Evolutionary conservation across 2,113 vertebrate species (phyloP).

Genomic region (Benitochromis conjunctus): DNA sequence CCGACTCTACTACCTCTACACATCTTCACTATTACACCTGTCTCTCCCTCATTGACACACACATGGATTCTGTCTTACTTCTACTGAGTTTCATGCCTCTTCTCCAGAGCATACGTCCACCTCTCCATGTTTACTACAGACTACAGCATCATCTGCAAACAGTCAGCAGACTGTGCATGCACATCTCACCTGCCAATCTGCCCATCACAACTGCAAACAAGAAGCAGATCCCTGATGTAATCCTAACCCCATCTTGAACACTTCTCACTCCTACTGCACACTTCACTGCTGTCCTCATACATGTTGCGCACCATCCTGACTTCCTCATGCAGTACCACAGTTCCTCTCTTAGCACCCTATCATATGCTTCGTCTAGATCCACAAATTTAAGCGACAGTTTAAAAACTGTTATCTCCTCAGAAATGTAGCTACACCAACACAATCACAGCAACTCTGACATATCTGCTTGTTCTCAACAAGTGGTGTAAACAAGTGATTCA

Average conservation of each 20-base stretch:
- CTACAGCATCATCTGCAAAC: background rate
- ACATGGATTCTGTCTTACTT: background rate
- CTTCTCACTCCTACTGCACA: background rate
- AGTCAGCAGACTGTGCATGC: background rate
- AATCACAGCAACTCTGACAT: background rate
- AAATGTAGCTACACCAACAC: background rate
- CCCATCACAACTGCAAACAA: background rate
- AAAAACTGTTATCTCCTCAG: background rate
- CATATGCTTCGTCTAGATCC: background rate
- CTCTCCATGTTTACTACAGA: background rate
- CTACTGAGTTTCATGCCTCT: background rate
- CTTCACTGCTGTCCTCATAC: background rate
- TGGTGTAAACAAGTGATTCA: background rate
- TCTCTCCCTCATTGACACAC: background rate
- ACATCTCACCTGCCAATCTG: background rate
- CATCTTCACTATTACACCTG: background rate
- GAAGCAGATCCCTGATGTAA: background rate
- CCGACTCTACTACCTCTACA: background rate
- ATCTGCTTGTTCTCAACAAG: background rate
- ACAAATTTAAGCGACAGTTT: background rate
- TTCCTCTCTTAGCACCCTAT: background rate
- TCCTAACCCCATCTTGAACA: background rate
- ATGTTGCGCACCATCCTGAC: background rate
- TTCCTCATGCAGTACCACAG: background rate
- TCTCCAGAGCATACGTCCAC: background rate